phyloP scores from a whole-genome alignment of 2,888 invertebrate species.

The Phanerotoma sp. region DNA sequence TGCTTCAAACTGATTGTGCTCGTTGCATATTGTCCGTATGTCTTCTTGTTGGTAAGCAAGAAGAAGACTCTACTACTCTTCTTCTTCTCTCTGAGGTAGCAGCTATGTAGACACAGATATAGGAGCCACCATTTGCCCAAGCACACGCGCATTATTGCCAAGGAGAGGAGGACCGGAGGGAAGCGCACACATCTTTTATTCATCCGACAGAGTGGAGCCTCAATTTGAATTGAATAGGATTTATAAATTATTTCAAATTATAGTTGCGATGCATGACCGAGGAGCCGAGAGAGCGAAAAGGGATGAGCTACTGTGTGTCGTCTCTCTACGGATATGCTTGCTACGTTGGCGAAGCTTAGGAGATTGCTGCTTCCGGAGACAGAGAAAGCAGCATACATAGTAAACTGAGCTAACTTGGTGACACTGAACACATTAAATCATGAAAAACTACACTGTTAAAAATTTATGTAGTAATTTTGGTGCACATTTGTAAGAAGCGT shows the following conservation, averaged over 20 bases:
- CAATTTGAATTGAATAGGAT: conserved; percentile 59
- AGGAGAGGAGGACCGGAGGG: neutral
- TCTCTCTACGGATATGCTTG: neutral
- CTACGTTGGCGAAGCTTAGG: too few species aligned
- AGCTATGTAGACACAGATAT: conserved; percentile 3
- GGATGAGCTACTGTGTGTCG: conserved; percentile 8
- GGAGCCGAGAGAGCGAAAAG: neutral
- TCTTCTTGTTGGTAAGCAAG: conserved; percentile 4
- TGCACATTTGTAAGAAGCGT: too few species aligned
- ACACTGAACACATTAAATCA: too few species aligned
- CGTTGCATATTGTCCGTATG: too few species aligned
- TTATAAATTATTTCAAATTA: conserved; percentile 59
- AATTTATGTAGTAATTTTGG: too few species aligned
- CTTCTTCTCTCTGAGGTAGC: too few species aligned
- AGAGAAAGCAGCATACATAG: too few species aligned
- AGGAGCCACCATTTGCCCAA: conserved; percentile 45
- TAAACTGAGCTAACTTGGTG: too few species aligned
- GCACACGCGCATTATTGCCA: conserved; percentile 44
- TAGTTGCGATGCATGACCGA: conserved; percentile 52
- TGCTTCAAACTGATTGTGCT: too few species aligned
- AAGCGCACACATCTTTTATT: conserved; percentile 54
- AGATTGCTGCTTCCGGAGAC: too few species aligned
- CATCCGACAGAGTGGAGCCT: conserved; percentile 58
- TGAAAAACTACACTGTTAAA: too few species aligned
- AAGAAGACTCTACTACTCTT: conserved; percentile 4